These are phyloP conservation scores for Drosophila fungiperda DNA, from an alignment of 2,888 invertebrate genomes.

Conservation along the genomic window DNA sequence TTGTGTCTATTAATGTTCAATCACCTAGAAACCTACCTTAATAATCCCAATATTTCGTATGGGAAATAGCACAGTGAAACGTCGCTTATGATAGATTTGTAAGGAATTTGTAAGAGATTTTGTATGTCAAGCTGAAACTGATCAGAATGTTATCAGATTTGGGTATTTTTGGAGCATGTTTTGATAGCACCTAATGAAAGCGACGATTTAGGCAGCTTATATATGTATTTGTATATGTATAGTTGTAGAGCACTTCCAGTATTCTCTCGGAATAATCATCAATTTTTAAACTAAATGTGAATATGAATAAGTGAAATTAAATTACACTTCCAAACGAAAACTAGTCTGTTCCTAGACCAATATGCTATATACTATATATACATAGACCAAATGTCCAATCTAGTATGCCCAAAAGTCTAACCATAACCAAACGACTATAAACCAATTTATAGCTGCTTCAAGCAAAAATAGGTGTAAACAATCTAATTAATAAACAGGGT, in stretches of 20 bases:
- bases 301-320: constrained; percentile 10
- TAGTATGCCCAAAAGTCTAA: constrained; percentile 39
- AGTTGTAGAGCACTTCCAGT: constrained; percentile 48
- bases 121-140: constrained; percentile 50
- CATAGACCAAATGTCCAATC: constrained; percentile 39
- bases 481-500: constrained; percentile 9
- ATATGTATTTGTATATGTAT: constrained; percentile 26
- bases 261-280: constrained; percentile 20
- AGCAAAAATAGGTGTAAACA: constrained; percentile 7
- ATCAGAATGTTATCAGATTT: constrained; percentile 19
- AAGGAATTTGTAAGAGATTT: constrained; percentile 74
- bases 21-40: constrained; percentile 39
- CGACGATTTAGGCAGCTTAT: constrained; percentile 35
- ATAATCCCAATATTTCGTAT: constrained; percentile 7
- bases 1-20: constrained; percentile 20
- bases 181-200: constrained; percentile 54
- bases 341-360: constrained; percentile 72
- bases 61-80: constrained; percentile 53
- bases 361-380: constrained; percentile 32
- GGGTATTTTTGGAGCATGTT: constrained; percentile 73
- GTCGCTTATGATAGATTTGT: constrained; percentile 73
- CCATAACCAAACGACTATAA: constrained; percentile 44
- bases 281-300: constrained; percentile 42
- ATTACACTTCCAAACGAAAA: constrained; percentile 11
- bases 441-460: constrained; percentile 32